Evolutionary conservation across 1,140 invertebrate genomes (phyloP).

Genomic region (Tachypleus tridentatus): DNA sequence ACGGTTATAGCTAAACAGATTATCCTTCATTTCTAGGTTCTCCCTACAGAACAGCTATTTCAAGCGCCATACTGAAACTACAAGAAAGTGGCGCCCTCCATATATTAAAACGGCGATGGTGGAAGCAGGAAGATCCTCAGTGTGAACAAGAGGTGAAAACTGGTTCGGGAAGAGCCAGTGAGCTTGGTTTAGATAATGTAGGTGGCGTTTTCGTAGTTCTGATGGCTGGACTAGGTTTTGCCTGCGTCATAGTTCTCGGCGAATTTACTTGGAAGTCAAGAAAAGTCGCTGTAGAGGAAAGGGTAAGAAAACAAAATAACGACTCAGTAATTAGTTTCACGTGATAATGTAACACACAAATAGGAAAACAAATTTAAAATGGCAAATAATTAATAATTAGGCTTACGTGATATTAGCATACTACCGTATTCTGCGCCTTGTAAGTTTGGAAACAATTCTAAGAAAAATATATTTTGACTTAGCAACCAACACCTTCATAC

Average conservation of each 20-base stretch:
- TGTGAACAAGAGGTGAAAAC: constrained; percentile 20
- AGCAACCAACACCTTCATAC: too few relatives aligned
- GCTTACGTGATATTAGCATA: too few relatives aligned
- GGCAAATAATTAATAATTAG: too few relatives aligned
- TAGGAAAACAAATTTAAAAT: too few relatives aligned
- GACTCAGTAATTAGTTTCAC: too few relatives aligned
- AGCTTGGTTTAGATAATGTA: constrained; percentile 36
- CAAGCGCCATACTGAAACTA: constrained; percentile 36
- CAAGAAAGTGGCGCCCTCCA: constrained; percentile 38
- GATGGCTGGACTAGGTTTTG: constrained; percentile 28
- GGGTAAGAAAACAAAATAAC: constrained; percentile 9
- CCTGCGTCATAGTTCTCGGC: constrained; percentile 27
- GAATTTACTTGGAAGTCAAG: constrained; percentile 31
- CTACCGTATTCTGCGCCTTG: too few relatives aligned
- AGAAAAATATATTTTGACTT: too few relatives aligned
- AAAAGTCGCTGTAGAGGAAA: constrained; percentile 21
- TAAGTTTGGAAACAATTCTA: too few relatives aligned
- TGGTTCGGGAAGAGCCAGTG: constrained; percentile 23
- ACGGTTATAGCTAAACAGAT: too few relatives aligned
- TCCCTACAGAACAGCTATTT: constrained; percentile 35
- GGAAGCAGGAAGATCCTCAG: constrained; percentile 26
- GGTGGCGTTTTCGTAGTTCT: constrained; percentile 41
- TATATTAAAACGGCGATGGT: constrained; percentile 35
- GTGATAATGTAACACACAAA: too few relatives aligned
- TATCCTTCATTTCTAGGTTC: constrained; percentile 29